Conservation (phyloP, 2,113 vertebrate species). For the Sitta europaea region DNA sequence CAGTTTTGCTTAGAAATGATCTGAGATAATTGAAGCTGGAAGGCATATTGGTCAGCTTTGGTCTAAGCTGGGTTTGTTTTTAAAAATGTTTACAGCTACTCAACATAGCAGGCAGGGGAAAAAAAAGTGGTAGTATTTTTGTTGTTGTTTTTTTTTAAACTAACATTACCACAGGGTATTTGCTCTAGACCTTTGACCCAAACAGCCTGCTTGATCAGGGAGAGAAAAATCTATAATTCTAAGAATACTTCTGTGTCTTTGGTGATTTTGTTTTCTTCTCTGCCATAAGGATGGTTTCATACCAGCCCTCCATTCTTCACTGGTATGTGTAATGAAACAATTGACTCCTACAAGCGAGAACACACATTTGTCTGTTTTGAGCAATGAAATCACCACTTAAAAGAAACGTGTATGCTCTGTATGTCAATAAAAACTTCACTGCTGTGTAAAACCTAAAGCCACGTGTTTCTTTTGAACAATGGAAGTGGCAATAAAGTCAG, state of each 20-base stretch:
- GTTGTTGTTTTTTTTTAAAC: background rate
- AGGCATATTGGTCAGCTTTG: background rate
- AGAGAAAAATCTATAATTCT: background rate
- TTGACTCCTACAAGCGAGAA: background rate
- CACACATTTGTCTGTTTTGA: background rate
- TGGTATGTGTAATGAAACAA: background rate
- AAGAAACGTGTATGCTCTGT: background rate
- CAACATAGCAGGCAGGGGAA: background rate
- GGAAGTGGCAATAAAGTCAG: background rate
- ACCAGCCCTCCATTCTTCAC: background rate
- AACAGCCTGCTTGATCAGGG: background rate
- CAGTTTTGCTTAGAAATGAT: background rate
- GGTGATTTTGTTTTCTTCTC: background rate
- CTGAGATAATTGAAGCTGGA: background rate
- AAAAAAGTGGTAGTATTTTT: background rate
- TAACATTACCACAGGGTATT: background rate
- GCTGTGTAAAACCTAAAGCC: background rate
- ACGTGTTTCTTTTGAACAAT: fast-evolving
- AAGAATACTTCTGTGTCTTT: background rate
- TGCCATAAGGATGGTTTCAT: background rate
- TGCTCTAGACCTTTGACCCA: background rate
- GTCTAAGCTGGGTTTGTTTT: background rate
- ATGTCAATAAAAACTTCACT: background rate
- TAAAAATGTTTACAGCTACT: background rate
- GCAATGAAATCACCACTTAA: background rate